phyloP scores from a whole-genome alignment of 2,797 vertebrate species.

The Poecilia picta region DNA sequence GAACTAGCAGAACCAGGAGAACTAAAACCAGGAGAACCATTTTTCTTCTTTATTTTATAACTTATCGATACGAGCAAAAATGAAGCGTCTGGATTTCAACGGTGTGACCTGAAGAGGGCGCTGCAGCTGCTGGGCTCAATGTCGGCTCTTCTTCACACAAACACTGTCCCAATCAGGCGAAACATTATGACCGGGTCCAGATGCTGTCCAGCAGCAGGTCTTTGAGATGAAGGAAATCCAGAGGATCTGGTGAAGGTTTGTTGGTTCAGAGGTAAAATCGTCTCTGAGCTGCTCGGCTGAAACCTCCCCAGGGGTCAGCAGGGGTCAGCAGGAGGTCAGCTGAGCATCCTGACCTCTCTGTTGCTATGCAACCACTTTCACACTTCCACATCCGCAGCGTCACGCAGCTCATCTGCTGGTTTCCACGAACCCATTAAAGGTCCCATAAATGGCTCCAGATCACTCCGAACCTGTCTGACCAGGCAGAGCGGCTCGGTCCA shows the following conservation, averaged over 20 bases:
- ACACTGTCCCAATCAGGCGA: neutral
- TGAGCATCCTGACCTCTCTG: neutral
- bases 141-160: neutral
- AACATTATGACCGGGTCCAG: neutral
- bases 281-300: neutral
- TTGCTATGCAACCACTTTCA: neutral
- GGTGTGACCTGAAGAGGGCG: neutral
- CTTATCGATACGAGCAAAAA: neutral
- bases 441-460: conserved; percentile 47
- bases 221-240: neutral
- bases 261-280: neutral
- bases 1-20: no score
- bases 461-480: conserved; percentile 58
- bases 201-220: neutral
- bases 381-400: neutral
- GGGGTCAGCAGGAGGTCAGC: neutral
- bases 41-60: no score
- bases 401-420: conserved; percentile 1
- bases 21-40: no score
- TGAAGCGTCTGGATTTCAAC: neutral
- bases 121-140: neutral
- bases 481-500: conserved; percentile 21
- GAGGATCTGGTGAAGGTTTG: no score
- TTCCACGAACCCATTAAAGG: conserved; percentile 30
- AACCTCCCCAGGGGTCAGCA: no score